Conservation (phyloP, 2,113 vertebrate species). For the Cavia porcellus region DNA sequence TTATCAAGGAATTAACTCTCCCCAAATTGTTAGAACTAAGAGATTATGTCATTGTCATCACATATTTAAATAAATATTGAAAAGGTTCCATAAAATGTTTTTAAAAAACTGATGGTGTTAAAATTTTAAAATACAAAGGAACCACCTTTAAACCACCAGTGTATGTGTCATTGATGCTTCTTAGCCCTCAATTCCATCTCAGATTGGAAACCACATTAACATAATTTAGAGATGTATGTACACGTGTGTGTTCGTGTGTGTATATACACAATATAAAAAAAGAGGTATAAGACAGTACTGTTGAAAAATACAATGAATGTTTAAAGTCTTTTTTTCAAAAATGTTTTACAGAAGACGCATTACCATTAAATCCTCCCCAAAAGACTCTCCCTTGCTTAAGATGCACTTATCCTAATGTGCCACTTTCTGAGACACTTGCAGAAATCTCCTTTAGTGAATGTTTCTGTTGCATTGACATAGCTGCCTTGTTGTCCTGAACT, state of each 20-base stretch:
- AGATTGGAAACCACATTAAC: neutral
- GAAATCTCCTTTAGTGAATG: neutral
- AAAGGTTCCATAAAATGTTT: neutral
- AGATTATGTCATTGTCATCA: neutral
- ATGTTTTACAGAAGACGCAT: neutral
- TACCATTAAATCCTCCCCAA: neutral
- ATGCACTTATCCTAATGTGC: neutral
- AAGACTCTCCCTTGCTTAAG: neutral
- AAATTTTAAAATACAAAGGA: neutral
- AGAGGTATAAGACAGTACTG: neutral
- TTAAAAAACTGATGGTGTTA: neutral
- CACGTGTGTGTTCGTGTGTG: neutral
- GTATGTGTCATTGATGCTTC: neutral
- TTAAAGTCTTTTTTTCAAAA: neutral
- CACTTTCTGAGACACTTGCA: neutral
- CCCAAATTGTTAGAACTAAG: neutral
- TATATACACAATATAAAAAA: neutral
- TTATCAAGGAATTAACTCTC: neutral
- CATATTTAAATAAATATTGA: neutral
- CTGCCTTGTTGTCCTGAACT: neutral
- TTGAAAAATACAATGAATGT: neutral
- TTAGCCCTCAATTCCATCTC: neutral
- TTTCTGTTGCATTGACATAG: neutral
- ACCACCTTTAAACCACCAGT: neutral
- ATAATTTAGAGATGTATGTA: neutral